phyloP scores from a whole-genome alignment of 2,797 vertebrate genomes.

The Sciurus carolinensis region DNA sequence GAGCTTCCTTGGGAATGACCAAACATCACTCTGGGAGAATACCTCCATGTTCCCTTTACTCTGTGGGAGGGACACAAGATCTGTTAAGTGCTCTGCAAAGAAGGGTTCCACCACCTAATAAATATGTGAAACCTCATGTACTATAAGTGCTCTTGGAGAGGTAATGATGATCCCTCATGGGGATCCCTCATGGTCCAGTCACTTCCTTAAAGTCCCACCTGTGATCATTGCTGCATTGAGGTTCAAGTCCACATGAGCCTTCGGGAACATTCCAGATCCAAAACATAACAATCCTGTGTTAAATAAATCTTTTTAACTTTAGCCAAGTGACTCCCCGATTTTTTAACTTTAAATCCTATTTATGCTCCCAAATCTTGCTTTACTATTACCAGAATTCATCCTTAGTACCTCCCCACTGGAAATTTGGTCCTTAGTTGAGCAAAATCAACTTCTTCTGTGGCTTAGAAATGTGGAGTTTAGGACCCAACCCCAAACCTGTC shows the following conservation, averaged over 20 bases:
- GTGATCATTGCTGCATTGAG: too few species aligned
- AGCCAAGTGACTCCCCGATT: not conserved
- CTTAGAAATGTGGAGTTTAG: not conserved
- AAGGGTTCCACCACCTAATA: not conserved
- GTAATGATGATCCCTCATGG: not conserved
- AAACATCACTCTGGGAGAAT: not conserved
- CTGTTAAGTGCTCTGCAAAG: not conserved
- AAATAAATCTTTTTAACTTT: not conserved
- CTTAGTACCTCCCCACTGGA: not conserved
- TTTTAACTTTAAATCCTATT: constrained; percentile 23
- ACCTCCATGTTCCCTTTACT: too few species aligned
- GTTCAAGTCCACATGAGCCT: not conserved
- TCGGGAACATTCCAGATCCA: not conserved
- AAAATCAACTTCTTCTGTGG: not conserved
- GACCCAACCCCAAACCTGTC: not conserved
- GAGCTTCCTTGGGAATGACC: not conserved
- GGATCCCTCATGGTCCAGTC: not conserved
- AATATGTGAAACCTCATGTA: not conserved
- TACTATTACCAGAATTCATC: not conserved
- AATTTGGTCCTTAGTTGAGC: not conserved
- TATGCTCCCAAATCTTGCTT: not conserved
- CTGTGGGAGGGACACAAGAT: accelerated
- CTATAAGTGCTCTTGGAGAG: not conserved
- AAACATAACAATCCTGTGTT: not conserved
- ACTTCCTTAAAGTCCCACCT: not conserved